Conservation (phyloP, 2,797 vertebrate genomes). For the Megalops cyprinoides region DNA sequence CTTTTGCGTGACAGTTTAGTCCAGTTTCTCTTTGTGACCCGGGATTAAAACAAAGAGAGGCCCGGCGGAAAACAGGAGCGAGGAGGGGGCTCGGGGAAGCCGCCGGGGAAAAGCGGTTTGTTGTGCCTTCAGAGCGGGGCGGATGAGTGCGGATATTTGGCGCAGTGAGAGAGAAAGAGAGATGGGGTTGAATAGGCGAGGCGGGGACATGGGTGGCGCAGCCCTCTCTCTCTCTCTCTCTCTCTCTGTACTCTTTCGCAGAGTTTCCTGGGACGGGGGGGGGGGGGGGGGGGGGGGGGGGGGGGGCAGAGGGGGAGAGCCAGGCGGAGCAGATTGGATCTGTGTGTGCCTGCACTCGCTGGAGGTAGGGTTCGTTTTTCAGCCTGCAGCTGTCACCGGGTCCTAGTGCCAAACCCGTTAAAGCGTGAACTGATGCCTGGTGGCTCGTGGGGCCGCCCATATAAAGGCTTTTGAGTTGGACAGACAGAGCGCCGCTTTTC, state of each 20-base stretch:
- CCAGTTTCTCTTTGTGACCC: conserved; percentile 23
- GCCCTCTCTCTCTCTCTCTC: conserved; percentile 17
- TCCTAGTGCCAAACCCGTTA: conserved; percentile 58
- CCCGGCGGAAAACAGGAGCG: background rate
- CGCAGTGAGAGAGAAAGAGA: conserved; percentile 27
- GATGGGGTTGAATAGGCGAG: conserved; percentile 27
- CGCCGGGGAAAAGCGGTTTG: background rate
- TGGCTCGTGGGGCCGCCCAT: conserved; percentile 30
- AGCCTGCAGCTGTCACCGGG: conserved; percentile 58
- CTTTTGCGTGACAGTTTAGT: background rate
- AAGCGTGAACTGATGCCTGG: conserved; percentile 60
- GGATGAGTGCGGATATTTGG: conserved; percentile 27
- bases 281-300: too few relatives aligned
- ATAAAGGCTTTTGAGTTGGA: conserved; percentile 11
- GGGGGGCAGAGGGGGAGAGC: too few relatives aligned
- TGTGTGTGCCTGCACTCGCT: conserved; percentile 40
- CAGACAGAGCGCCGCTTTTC: background rate
- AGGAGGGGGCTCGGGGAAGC: background rate
- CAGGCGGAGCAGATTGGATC: conserved; percentile 49
- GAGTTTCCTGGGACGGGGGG: conserved; percentile 50
- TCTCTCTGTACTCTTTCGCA: conserved; percentile 36
- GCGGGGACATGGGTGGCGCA: conserved; percentile 16
- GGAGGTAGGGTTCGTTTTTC: conserved; percentile 50
- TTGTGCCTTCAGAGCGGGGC: conserved; percentile 10
- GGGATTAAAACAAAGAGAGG: background rate